Evolutionary conservation across 2,113 vertebrate genomes (phyloP).

Genomic region (Rhegmatorhina hoffmannsi): DNA sequence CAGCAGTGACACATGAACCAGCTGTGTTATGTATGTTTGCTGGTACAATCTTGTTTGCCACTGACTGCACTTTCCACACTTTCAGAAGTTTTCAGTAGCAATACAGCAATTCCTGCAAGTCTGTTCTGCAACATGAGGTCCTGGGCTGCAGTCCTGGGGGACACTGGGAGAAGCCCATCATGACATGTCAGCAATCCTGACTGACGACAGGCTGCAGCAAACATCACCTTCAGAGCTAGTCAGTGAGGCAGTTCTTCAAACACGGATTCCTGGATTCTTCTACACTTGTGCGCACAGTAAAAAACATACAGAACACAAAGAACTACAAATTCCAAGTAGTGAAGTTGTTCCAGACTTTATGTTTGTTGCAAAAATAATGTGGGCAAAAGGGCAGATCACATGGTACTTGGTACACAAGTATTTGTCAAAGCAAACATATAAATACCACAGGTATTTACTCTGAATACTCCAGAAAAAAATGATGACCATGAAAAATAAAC

Average conservation of each 20-base stretch:
- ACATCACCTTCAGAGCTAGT: background rate
- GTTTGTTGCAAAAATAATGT: background rate
- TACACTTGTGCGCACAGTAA: background rate
- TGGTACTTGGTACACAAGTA: background rate
- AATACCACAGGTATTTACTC: background rate
- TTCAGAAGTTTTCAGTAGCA: background rate
- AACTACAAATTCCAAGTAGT: background rate
- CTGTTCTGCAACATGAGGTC: background rate
- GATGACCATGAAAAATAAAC: background rate
- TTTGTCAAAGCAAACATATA: background rate
- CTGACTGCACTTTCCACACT: accelerated
- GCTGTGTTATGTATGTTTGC: background rate
- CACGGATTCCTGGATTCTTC: background rate
- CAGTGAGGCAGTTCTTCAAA: background rate
- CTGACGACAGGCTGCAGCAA: background rate
- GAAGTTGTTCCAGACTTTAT: background rate
- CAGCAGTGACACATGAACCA: background rate
- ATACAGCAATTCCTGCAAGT: background rate
- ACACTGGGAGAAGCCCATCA: background rate
- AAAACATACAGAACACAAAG: background rate
- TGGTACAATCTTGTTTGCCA: background rate
- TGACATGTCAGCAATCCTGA: background rate
- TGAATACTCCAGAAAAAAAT: constrained; percentile 18
- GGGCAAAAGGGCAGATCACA: constrained; percentile 11
- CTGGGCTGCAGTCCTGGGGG: background rate